A percentile compares a stretch with the other conserved stretches of the same genome.
Evolutionary conservation across 2,113 vertebrate species (phyloP).

Genomic region (Cinclus mexicanus): DNA sequence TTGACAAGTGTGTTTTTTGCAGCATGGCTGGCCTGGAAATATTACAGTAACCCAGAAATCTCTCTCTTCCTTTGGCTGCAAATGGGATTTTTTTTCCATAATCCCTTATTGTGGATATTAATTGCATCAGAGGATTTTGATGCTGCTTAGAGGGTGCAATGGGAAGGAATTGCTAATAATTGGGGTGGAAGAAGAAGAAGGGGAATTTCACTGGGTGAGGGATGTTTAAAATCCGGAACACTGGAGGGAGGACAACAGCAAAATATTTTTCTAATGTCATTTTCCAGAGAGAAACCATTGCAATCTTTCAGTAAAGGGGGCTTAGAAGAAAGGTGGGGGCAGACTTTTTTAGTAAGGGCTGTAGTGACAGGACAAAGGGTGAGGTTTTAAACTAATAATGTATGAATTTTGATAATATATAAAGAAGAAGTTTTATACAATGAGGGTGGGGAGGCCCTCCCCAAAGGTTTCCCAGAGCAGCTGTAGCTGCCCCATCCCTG

Average conservation of each 20-base stretch:
- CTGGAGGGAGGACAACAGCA: background rate
- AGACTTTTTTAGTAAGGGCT: background rate
- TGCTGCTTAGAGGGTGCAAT: background rate
- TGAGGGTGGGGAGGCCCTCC: fast-evolving
- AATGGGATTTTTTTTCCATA: background rate
- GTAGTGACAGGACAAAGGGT: fast-evolving
- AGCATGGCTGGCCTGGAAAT: background rate
- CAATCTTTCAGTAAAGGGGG: background rate
- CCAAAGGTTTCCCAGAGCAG: fast-evolving
- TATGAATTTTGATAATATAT: background rate
- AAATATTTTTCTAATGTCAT: background rate
- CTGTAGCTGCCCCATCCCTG: background rate
- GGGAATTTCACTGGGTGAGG: background rate
- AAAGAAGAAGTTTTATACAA: fast-evolving
- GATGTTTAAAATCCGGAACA: background rate
- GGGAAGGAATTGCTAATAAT: background rate
- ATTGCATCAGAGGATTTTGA: background rate
- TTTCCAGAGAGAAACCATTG: background rate
- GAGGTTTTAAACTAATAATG: background rate
- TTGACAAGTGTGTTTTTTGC: fast-evolving
- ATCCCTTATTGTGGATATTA: background rate
- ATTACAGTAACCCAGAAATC: background rate
- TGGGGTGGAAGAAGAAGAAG: background rate
- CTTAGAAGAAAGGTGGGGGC: background rate
- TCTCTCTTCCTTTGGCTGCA: background rate